phyloP scores from a whole-genome alignment of 2,113 vertebrate species.

The Phalacrocorax carbo region DNA sequence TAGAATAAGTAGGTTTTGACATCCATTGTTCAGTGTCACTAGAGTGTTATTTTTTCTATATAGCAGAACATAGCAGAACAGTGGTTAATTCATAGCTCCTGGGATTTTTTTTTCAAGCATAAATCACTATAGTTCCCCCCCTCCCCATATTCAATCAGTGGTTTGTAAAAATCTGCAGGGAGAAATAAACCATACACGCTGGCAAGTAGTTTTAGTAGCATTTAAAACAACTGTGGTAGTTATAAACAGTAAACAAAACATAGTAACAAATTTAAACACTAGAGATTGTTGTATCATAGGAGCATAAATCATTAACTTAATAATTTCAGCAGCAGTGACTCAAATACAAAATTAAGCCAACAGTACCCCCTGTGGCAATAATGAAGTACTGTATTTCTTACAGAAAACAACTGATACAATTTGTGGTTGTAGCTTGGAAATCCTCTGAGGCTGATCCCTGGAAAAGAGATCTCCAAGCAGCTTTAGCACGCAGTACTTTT shows the following conservation, averaged over 20 bases:
- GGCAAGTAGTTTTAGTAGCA: conserved; percentile 60
- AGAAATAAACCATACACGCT: conserved; percentile 72
- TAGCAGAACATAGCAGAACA: conserved; percentile 31
- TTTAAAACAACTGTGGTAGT: conserved; percentile 70
- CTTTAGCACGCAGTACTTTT: not conserved
- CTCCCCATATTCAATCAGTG: conserved; percentile 67
- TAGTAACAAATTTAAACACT: conserved; percentile 76
- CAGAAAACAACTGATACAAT: conserved; percentile 16
- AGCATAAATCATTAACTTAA: conserved; percentile 80
- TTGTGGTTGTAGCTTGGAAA: conserved; percentile 23
- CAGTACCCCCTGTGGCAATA: conserved; percentile 81
- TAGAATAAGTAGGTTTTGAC: conserved; percentile 49
- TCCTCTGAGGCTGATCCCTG: not conserved
- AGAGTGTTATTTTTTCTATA: conserved; percentile 13
- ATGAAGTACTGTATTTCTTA: conserved; percentile 72
- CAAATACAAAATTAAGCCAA: conserved; percentile 77
- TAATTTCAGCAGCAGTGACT: conserved; percentile 73
- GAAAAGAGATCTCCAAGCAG: not conserved
- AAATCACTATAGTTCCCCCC: conserved; percentile 34
- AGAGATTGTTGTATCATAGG: conserved; percentile 69
- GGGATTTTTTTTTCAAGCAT: conserved; percentile 45
- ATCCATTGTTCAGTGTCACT: conserved; percentile 66
- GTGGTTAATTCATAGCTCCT: conserved; percentile 70
- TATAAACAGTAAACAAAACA: conserved; percentile 84
- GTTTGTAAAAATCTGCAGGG: conserved; percentile 71